Conservation (phyloP, 1,140 invertebrate species). For the Metopolophium dirhodum region DNA sequence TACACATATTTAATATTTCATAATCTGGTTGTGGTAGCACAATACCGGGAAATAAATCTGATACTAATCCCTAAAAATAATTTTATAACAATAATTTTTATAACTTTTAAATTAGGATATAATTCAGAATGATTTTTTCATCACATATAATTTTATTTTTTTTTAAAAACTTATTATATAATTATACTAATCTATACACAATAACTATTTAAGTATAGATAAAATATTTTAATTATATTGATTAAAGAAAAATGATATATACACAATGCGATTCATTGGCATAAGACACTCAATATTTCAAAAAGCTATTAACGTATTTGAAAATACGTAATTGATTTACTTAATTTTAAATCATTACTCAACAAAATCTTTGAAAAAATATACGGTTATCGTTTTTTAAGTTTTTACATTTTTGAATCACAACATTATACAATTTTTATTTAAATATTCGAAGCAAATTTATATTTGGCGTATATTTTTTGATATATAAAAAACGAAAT, state of each 20-base stretch:
- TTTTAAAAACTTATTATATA: neutral
- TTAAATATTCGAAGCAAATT: too few relatives aligned
- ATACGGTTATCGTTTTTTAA: neutral
- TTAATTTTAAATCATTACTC: too few relatives aligned
- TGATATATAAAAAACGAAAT: too few relatives aligned
- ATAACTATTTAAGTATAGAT: neutral
- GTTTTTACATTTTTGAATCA: neutral
- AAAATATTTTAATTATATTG: neutral
- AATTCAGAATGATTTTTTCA: neutral
- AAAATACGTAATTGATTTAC: too few relatives aligned
- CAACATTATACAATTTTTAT: too few relatives aligned
- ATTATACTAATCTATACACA: neutral
- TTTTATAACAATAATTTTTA: neutral
- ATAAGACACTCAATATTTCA: neutral
- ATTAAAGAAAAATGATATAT: neutral
- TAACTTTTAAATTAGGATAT: neutral
- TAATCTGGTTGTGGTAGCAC: slow-evolving; percentile 78
- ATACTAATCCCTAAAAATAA: slow-evolving; percentile 80
- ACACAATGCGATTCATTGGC: neutral
- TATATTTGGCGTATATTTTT: too few relatives aligned
- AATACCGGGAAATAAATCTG: slow-evolving; percentile 88
- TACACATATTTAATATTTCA: slow-evolving; percentile 66
- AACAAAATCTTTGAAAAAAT: too few relatives aligned
- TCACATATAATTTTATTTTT: neutral
- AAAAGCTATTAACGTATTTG: neutral